phyloP scores from a whole-genome alignment of 1,140 invertebrate species.

The Charaxes varanes region DNA sequence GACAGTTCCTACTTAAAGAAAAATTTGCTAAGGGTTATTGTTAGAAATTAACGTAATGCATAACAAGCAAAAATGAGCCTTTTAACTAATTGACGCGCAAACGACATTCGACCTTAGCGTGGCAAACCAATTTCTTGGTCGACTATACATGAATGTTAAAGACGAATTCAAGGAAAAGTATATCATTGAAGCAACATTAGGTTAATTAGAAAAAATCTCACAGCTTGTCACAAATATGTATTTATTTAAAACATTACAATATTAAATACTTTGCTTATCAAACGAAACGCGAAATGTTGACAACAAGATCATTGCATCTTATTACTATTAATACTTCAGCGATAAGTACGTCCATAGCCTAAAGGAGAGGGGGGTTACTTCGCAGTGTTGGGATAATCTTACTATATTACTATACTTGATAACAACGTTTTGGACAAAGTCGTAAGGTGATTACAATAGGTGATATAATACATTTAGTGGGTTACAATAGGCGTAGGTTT shows the following conservation, averaged over 20 bases:
- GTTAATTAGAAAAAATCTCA: constrained; percentile 38
- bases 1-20: too few species aligned
- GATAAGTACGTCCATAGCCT: constrained; percentile 46
- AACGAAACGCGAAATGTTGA: constrained; percentile 61
- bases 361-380: constrained; percentile 7
- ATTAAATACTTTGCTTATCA: constrained; percentile 54
- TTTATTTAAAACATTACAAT: constrained; percentile 67
- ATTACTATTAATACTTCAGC: constrained; percentile 58
- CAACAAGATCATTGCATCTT: constrained; percentile 55
- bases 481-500: constrained; percentile 10
- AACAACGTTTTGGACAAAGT: constrained; percentile 62
- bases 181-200: too few species aligned
- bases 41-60: too few species aligned
- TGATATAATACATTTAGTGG: constrained; percentile 2
- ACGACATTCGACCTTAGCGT: too few species aligned
- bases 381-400: constrained; percentile 25
- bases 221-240: constrained; percentile 67
- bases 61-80: too few species aligned
- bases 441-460: constrained; percentile 11
- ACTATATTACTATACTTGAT: constrained; percentile 16
- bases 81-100: too few species aligned
- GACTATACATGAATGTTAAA: too few species aligned
- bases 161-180: too few species aligned
- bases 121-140: too few species aligned
- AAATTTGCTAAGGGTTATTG: too few species aligned